Conservation (phyloP, 2,797 vertebrate species). For the Pagetopsis macropterus region DNA sequence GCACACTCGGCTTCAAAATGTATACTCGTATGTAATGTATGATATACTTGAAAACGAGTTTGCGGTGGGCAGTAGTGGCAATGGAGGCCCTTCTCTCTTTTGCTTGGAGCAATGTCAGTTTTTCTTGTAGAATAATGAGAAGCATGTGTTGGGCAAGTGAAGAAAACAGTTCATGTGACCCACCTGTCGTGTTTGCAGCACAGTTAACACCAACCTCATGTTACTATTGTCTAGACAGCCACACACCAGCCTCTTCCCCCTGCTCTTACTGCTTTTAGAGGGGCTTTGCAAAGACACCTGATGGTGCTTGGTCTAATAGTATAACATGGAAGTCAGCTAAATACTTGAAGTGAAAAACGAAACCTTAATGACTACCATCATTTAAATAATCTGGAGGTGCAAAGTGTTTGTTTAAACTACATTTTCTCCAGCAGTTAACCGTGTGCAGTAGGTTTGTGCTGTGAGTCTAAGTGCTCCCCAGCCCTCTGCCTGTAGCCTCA, state of each 20-base stretch:
- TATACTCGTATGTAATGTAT: slow-evolving; percentile 70
- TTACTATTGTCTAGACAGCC: slow-evolving; percentile 79
- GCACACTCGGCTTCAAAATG: slow-evolving; percentile 54
- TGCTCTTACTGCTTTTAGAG: slow-evolving; percentile 6
- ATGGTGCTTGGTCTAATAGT: not conserved
- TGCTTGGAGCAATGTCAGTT: slow-evolving; percentile 86
- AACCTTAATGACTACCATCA: slow-evolving; percentile 48
- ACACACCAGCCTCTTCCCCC: slow-evolving; percentile 22
- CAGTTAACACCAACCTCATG: slow-evolving; percentile 85
- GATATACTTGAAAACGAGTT: slow-evolving; percentile 74
- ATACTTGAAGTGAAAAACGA: slow-evolving; percentile 39
- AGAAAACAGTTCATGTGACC: slow-evolving; percentile 88
- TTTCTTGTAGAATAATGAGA: slow-evolving; percentile 89
- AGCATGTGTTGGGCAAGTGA: slow-evolving; percentile 84
- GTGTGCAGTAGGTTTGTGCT: slow-evolving; percentile 43
- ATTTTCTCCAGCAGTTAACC: slow-evolving; percentile 57
- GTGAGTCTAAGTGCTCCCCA: slow-evolving; percentile 45
- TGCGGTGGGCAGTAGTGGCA: slow-evolving; percentile 68
- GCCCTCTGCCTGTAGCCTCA: slow-evolving; percentile 47
- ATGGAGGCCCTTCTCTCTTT: slow-evolving; percentile 64
- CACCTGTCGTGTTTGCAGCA: slow-evolving; percentile 90
- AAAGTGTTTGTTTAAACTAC: slow-evolving; percentile 60
- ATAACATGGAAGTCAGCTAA: slow-evolving; percentile 17
- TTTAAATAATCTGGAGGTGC: slow-evolving; percentile 61
- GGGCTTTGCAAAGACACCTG: slow-evolving; percentile 24